Evolutionary conservation across 2,113 vertebrate species (phyloP), one percentile per base, ranked within the genome.

Genomic region (Limnothrissa miodon): DNA sequence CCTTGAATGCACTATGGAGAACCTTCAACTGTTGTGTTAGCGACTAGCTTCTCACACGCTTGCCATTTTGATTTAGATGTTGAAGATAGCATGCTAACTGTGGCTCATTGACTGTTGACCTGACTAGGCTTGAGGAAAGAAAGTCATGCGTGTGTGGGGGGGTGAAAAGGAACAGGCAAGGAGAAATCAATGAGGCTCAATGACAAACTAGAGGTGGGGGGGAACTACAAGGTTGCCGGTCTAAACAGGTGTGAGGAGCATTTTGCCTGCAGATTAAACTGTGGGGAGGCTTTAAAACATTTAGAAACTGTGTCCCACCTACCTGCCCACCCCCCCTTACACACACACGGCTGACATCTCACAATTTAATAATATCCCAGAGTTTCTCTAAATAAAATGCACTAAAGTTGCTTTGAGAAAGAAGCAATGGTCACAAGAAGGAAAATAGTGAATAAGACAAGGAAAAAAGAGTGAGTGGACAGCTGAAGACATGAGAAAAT

Each of bases 91-190:
- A 23, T 56, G 5, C 5, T 56, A 56, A 23, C 19, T 23, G 0
- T 56, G 13, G 36, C 33, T 36, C 83, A 91, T 90, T 91, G 90
- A 90, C 90, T 90, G 87, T 83, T 89, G 86, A 87, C 45, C 78
- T n/a, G 15, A 42, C 83, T 59, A 66, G 70, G 42, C 6, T 78
- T n/a, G 17, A 81, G n/a, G n/a, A n/a, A n/a, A n/a, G 23, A 82
- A 82, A 51, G 25, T 4, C 80, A 17, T 81, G 19, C 29, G 11
- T 29, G 36, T 79, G 51, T 5, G 11, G 5, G 78, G 33, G 78
- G 44, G 42, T 42, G 46, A 85, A 3, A 51, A 39, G 51, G 39
- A 66, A 70, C 78, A 21, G 11, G 44, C 4, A 45, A 5, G 21
- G 45, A 15, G 21, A 79, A 86, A 42, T n/a, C n/a, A n/a, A n/a